Base-by-base conservation (phyloP, 2,797 vertebrate species). In the Halcyon badia region DNA sequence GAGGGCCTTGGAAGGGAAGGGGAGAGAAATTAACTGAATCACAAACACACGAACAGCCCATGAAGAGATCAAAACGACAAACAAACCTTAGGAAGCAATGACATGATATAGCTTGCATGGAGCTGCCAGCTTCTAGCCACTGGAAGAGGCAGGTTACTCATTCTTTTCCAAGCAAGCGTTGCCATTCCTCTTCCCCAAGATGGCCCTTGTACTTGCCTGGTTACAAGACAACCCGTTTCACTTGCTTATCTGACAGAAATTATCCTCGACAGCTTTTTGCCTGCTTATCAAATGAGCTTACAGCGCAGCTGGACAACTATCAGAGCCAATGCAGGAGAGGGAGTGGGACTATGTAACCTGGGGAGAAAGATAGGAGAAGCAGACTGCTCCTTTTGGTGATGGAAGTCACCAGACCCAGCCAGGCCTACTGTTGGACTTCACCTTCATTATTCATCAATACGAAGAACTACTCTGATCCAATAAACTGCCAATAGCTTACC, bases 61-160 rank as follows among this genome's bases (percentile, higher is more conserved):
- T 9, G 21, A 88, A 88, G 31, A 83, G 39, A 88, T 10, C 79
- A 71, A 92, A 89, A 68, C 19, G 15, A 73, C 48, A 88, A 58
- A 64, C 19, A 49, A 37, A 56, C 9, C 11, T 37, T 39, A 51
- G 15, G 68, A 66, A 66, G 71, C 46, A 52, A 14, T 4, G 24
- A n/a, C 26, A 60, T 10, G 30, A 65, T 20, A 49, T 0, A 81
- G 28, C 17, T 60, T 81, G 44, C 28, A 41, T 0, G 64, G 49
- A 56, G 15, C 25, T 35, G 52, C 41, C 2, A 46, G 48, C 31
- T 61, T 41, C 49, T 30, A 90, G 81, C 16, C 17, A 2, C 51
- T 51, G 41, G 14, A 76, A 82, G 14, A 89, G 13, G 46, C 16
- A 58, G 48, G 25, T 73, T 82, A 58, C 10, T 37, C 60, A 66